phyloP scores from a whole-genome alignment of 2,113 vertebrate species.

The Desmodus rotundus region DNA sequence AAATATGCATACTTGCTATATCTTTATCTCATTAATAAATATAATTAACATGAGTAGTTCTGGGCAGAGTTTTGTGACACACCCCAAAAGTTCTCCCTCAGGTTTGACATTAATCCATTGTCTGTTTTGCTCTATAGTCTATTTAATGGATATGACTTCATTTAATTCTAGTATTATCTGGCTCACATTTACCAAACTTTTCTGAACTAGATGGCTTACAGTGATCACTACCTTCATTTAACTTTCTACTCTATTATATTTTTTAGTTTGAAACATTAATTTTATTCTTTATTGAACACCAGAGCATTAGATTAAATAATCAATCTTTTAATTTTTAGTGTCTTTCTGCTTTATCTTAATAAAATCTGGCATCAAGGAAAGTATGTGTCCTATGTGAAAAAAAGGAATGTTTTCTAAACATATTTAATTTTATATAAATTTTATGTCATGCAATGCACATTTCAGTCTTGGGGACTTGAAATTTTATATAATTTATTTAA shows the following conservation, averaged over 20 bases:
- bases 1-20: background rate
- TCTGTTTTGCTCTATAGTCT: background rate
- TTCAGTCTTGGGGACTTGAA: slow-evolving; percentile 18
- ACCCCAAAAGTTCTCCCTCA: background rate
- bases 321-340: background rate
- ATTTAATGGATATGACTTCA: slow-evolving; percentile 26
- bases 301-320: slow-evolving; percentile 25
- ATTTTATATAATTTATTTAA: slow-evolving; percentile 42
- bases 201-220: slow-evolving; percentile 12
- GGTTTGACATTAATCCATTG: background rate
- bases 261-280: slow-evolving; percentile 43
- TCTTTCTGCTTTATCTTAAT: slow-evolving; percentile 32
- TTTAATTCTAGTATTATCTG: slow-evolving; percentile 18
- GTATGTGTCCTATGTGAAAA: slow-evolving; percentile 18
- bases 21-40: slow-evolving; percentile 33
- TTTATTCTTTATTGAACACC: slow-evolving; percentile 20
- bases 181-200: background rate
- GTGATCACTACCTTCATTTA: background rate
- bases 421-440: slow-evolving; percentile 36
- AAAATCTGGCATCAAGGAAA: slow-evolving; percentile 26
- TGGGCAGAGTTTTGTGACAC: slow-evolving; percentile 1
- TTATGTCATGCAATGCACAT: background rate
- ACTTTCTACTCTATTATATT: slow-evolving; percentile 2
- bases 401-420: background rate
- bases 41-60: slow-evolving; percentile 28